Evolutionary conservation across 2,113 vertebrate species (phyloP).

Genomic region (Numida meleagris): DNA sequence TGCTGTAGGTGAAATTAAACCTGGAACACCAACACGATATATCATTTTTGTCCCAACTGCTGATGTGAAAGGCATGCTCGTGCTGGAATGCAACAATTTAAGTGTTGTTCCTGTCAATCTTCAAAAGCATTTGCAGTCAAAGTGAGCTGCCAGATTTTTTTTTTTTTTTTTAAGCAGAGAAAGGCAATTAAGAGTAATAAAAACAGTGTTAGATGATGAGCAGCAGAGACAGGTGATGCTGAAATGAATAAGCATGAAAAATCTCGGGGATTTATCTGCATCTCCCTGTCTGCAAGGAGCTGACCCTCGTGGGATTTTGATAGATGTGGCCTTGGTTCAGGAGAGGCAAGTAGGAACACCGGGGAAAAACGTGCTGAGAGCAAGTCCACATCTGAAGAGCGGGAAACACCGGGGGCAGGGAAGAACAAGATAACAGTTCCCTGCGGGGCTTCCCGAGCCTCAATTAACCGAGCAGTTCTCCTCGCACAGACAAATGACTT

Average conservation of each 20-base stretch:
- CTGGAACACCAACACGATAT: neutral
- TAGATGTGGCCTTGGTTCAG: neutral
- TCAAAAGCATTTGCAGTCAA: neutral
- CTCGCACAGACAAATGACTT: fast-evolving
- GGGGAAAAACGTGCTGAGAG: neutral
- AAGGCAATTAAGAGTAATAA: neutral
- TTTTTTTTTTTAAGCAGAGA: neutral
- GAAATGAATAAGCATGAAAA: neutral
- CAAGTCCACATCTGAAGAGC: neutral
- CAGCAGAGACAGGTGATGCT: neutral
- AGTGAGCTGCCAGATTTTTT: neutral
- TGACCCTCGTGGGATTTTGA: neutral
- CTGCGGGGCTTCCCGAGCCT: neutral
- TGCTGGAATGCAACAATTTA: constrained; percentile 25
- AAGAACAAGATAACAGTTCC: neutral
- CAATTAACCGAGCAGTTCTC: neutral
- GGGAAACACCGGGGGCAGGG: neutral
- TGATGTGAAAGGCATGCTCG: constrained; percentile 15
- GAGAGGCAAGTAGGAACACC: neutral
- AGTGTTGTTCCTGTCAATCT: constrained; percentile 49
- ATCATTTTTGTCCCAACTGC: neutral
- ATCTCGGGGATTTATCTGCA: neutral
- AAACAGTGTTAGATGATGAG: neutral
- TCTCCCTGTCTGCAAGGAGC: neutral
- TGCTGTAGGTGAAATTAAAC: constrained; percentile 28